Evolutionary conservation across 1,140 invertebrate species (phyloP).

Genomic region (Aphidius gifuensis): DNA sequence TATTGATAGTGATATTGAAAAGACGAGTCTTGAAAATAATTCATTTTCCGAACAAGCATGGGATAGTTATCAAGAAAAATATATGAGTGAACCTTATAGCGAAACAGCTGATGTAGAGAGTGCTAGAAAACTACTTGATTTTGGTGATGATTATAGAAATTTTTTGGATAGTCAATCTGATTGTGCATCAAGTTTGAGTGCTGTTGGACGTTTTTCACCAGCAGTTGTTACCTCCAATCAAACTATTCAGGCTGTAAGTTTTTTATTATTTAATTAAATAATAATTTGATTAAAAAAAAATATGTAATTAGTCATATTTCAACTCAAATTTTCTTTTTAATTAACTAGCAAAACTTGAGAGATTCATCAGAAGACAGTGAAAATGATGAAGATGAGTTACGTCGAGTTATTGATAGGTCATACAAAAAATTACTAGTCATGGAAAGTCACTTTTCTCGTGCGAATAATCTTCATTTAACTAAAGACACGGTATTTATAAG

Average conservation of each 20-base stretch:
- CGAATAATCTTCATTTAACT: slow-evolving; percentile 43
- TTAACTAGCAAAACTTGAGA: slow-evolving; percentile 28
- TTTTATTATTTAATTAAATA: slow-evolving; percentile 27
- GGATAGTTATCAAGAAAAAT: slow-evolving; percentile 87
- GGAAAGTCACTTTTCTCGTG: slow-evolving; percentile 57
- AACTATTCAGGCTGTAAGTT: slow-evolving; percentile 45
- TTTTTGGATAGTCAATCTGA: slow-evolving; percentile 85
- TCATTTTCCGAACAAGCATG: slow-evolving; percentile 85
- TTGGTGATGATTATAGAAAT: slow-evolving; percentile 87
- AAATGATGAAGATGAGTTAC: slow-evolving; percentile 58
- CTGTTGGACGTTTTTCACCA: slow-evolving; percentile 46
- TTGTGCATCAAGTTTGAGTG: slow-evolving; percentile 73
- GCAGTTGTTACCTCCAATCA: slow-evolving; percentile 36
- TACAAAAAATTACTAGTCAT: slow-evolving; percentile 56
- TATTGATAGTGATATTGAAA: slow-evolving; percentile 51
- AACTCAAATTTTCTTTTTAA: slow-evolving; percentile 19
- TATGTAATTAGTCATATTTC: slow-evolving; percentile 14
- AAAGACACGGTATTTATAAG: slow-evolving; percentile 56
- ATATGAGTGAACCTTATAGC: slow-evolving; percentile 86
- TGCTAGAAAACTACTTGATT: slow-evolving; percentile 75
- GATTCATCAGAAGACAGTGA: slow-evolving; percentile 47
- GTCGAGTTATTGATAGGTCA: slow-evolving; percentile 59
- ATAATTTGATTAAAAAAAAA: slow-evolving; percentile 6
- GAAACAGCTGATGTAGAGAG: slow-evolving; percentile 85
- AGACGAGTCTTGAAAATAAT: slow-evolving; percentile 58